A percentile compares a stretch with the other conserved stretches of the same genome.
These are phyloP conservation scores for Brachionus asplanchnoidis DNA, from an alignment of 1,140 invertebrate genomes.

Conservation along the genomic window DNA sequence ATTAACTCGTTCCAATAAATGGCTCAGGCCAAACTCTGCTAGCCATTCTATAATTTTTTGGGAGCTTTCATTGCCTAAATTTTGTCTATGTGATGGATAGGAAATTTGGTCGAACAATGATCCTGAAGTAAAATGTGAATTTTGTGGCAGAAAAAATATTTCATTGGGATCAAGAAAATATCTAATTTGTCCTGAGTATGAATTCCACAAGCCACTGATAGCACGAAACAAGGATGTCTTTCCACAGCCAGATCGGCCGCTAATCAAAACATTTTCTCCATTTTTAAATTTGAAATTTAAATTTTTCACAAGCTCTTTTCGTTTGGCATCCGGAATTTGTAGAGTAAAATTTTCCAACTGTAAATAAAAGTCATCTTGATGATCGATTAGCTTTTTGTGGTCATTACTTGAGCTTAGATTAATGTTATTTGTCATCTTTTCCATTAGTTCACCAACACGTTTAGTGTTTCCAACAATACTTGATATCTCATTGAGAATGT, in stretches of 20 bases:
- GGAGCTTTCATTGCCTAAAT: not conserved
- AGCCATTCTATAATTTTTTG: not conserved
- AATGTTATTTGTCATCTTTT: not conserved
- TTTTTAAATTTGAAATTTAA: slow-evolving; percentile 17
- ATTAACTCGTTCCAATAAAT: slow-evolving; percentile 33
- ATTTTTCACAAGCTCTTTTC: slow-evolving; percentile 4
- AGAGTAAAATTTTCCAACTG: not conserved
- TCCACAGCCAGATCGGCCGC: slow-evolving; percentile 63
- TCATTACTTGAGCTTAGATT: not conserved
- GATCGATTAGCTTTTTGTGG: not conserved
- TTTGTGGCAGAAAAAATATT: slow-evolving; percentile 63
- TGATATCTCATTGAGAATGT: slow-evolving; percentile 59
- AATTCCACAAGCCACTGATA: slow-evolving; percentile 61
- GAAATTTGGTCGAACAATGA: slow-evolving; percentile 61
- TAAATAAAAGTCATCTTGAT: not conserved
- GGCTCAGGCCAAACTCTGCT: not conserved
- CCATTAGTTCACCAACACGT: slow-evolving; percentile 49
- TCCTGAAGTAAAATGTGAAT: slow-evolving; percentile 63
- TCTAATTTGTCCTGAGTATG: slow-evolving; percentile 47
- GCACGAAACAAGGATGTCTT: slow-evolving; percentile 64
- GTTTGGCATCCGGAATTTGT: not conserved
- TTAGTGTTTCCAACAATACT: slow-evolving; percentile 62
- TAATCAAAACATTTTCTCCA: slow-evolving; percentile 59
- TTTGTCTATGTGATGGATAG: slow-evolving; percentile 46
- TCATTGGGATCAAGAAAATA: slow-evolving; percentile 48